Base-by-base conservation (phyloP, 2,888 invertebrate species). In the Cheilosia impressa region DNA sequence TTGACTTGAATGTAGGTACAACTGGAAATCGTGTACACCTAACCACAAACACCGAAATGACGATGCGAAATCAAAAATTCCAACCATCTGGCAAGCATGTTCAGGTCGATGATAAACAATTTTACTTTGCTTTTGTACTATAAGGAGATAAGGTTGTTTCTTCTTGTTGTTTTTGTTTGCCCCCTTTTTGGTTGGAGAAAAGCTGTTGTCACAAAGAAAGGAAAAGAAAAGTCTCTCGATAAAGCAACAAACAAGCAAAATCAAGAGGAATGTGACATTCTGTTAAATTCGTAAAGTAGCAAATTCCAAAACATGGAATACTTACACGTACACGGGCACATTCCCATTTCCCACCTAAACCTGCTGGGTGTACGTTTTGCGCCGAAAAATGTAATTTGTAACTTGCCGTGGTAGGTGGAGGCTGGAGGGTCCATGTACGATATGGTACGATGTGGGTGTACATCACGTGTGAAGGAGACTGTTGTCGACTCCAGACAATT, bases 221-320 rank as follows among this genome's bases (percentile, higher is more conserved):
- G 27, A 27, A 27, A 57, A n/a, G 58, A 31, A 66, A 66, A 76
- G 66, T 65, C 65, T 47, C 31, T 66, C 38, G 65, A 57, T 75
- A 57, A 65, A 57, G 58, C 58, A 65, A 76, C 57, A 66, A 57
- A 66, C 66, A 76, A 60, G 24, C 17, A 58, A 68, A 77, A 77
- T 77, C 68, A 68, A 60, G 47, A 77, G 68, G 52, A 52, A 68
- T 77, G 76, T 77, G 73, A 63, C 62, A 63, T 60, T 73, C 45
- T 53, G 62, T 27, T 52, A n/a, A 17, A 34, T 62, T 27, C 34
- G 47, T 9, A 17, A 17, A 47, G 45, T 38, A 38, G 38, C 38
- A 38, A 13, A 38, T 38, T 38, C 38, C 38, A 10, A 38, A 38
- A 38, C 13, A 38, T 38, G 13, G 38, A 10, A 38, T 38, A 38